phyloP scores from a whole-genome alignment of 1,140 invertebrate genomes.

The Propsilocerus akamusi region DNA sequence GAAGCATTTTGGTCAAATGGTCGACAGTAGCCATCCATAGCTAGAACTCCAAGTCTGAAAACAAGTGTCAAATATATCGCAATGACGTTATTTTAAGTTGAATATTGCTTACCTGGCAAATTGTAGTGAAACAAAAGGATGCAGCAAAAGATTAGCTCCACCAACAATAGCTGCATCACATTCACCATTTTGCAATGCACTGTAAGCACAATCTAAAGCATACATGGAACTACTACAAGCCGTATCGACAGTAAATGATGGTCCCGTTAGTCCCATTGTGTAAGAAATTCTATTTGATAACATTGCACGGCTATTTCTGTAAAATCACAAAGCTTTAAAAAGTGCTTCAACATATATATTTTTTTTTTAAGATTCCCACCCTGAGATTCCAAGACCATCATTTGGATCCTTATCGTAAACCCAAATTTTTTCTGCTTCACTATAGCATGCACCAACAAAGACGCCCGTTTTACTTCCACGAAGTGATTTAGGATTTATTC shows the following conservation, averaged over 20 bases:
- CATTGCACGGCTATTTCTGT: constrained; percentile 72
- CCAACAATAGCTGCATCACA: constrained; percentile 80
- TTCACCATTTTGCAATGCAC: constrained; percentile 48
- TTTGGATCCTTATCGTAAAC: constrained; percentile 46
- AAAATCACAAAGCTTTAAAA: not conserved
- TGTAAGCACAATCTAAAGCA: constrained; percentile 67
- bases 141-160: constrained; percentile 64
- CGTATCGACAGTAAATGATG: constrained; percentile 70
- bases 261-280: constrained; percentile 45
- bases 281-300: constrained; percentile 78
- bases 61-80: not conserved
- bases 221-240: constrained; percentile 80
- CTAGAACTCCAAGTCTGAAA: constrained; percentile 60
- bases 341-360: not conserved
- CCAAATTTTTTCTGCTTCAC: constrained; percentile 51
- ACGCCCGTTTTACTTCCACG: constrained; percentile 59
- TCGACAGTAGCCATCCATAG: constrained; percentile 69
- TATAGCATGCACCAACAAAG: constrained; percentile 60
- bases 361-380: constrained; percentile 26
- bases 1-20: constrained; percentile 70
- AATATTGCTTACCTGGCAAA: constrained; percentile 37
- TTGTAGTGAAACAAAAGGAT: constrained; percentile 68
- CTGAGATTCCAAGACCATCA: constrained; percentile 42
- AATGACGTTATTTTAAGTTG: constrained; percentile 3
- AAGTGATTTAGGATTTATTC: constrained; percentile 37